phyloP scores from a whole-genome alignment of 92 coral and sea anemone species.

The Anthopleura xanthogrammica region DNA sequence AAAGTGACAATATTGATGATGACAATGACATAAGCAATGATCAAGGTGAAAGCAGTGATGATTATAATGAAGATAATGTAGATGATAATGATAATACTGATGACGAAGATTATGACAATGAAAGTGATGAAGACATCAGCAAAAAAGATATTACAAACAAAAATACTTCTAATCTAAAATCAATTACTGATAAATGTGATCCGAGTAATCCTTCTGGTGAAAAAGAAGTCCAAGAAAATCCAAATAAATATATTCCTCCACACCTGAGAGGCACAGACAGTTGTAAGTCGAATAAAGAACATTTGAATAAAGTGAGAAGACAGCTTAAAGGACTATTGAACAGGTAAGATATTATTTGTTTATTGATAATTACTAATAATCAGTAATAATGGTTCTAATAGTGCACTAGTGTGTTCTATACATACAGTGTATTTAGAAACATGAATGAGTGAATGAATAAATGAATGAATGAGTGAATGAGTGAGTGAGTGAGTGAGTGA shows the following conservation, averaged over 20 bases:
- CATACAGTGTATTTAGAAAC: too few species aligned
- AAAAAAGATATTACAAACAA: neutral
- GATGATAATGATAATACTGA: constrained; percentile 4
- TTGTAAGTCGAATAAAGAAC: constrained; percentile 46
- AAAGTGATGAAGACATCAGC: neutral
- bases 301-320: constrained; percentile 54
- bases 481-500: too few species aligned
- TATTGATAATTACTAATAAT: neutral
- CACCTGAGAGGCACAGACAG: constrained; percentile 61
- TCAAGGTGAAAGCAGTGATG: constrained; percentile 17
- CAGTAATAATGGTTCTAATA: neutral
- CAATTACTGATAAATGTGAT: neutral
- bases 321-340: constrained; percentile 90
- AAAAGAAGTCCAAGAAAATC: neutral
- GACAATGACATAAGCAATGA: constrained; percentile 9
- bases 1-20: neutral
- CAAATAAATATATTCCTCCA: constrained; percentile 79
- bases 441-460: too few species aligned
- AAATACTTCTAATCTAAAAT: neutral
- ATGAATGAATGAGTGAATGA: too few species aligned
- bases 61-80: constrained; percentile 15
- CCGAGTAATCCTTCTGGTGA: neutral
- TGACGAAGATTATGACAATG: constrained; percentile 3
- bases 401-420: too few species aligned
- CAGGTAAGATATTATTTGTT: constrained; percentile 41